phyloP scores from a whole-genome alignment of 2,113 vertebrate genomes.

The Donacobius atricapilla region DNA sequence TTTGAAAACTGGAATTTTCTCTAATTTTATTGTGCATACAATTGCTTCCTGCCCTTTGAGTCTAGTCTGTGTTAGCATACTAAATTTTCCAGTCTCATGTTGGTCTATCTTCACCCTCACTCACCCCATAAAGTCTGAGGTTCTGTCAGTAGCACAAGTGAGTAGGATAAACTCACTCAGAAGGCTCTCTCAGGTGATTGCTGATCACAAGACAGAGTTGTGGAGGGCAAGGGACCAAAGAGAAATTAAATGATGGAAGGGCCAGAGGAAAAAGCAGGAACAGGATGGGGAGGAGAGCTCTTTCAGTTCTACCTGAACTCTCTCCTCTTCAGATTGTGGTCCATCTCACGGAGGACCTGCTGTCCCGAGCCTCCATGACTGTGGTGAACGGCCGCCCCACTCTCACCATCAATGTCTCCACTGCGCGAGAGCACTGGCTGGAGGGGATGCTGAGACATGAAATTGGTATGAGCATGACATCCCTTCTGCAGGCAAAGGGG shows the following conservation, averaged over 20 bases:
- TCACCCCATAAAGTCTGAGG: not conserved
- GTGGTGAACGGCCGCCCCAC: slow-evolving; percentile 90
- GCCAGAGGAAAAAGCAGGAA: not conserved
- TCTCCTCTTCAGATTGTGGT: slow-evolving; percentile 83
- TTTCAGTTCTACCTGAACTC: not conserved
- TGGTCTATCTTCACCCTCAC: not conserved
- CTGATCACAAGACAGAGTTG: not conserved
- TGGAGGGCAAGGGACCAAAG: not conserved
- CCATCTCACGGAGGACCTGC: slow-evolving; percentile 89
- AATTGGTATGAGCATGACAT: slow-evolving; percentile 75
- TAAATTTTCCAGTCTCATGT: not conserved
- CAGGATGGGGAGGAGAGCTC: not conserved
- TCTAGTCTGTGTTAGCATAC: not conserved
- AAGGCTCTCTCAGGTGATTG: not conserved
- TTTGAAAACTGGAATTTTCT: not conserved
- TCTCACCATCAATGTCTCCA: slow-evolving; percentile 86
- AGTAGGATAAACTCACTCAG: not conserved
- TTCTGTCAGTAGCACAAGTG: not conserved
- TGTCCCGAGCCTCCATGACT: slow-evolving; percentile 95
- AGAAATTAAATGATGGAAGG: not conserved
- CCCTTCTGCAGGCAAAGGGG: not conserved
- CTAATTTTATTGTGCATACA: not conserved
- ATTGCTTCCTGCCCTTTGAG: not conserved
- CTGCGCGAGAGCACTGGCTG: slow-evolving; percentile 90
- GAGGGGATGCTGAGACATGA: slow-evolving; percentile 94